These are phyloP conservation scores for Ormyrus nitidulus DNA, from an alignment of 2,888 invertebrate genomes.

Conservation along the genomic window DNA sequence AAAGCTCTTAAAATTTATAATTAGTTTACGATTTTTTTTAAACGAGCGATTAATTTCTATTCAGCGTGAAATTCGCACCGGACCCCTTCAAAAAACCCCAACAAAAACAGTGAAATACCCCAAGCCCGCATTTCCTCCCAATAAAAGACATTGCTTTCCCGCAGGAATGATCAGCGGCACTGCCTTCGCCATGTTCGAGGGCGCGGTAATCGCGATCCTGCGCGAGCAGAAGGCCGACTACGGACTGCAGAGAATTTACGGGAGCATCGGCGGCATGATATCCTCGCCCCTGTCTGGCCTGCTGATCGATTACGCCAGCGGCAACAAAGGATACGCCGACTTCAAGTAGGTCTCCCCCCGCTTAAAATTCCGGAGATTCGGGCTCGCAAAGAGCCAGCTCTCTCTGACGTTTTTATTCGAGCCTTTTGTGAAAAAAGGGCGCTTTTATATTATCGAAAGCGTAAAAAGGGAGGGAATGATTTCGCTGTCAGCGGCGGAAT, in stretches of 20 bases:
- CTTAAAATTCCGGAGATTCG: too few species aligned
- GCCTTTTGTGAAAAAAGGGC: too few species aligned
- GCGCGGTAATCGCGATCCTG: constrained; percentile 86
- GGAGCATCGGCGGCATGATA: constrained; percentile 86
- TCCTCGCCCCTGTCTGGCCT: constrained; percentile 86
- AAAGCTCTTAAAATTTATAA: too few species aligned
- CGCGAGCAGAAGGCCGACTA: constrained; percentile 87
- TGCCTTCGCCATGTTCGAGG: constrained; percentile 88
- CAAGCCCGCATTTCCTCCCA: not conserved
- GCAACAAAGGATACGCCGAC: constrained; percentile 83
- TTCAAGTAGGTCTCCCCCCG: constrained; percentile 78
- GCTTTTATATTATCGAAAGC: too few species aligned
- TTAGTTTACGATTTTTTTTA: too few species aligned
- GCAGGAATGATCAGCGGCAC: constrained; percentile 84
- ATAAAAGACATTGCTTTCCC: not conserved
- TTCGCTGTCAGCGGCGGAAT: too few species aligned
- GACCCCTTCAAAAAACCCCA: not conserved
- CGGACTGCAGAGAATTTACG: constrained; percentile 86
- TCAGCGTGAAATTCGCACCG: too few species aligned
- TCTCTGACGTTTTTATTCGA: too few species aligned
- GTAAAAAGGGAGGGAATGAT: too few species aligned
- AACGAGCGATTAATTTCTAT: too few species aligned
- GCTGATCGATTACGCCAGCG: constrained; percentile 85
- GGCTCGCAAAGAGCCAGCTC: too few species aligned
- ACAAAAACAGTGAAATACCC: not conserved